phyloP scores from a whole-genome alignment of 2,113 vertebrate genomes.

The Crocuta crocuta region DNA sequence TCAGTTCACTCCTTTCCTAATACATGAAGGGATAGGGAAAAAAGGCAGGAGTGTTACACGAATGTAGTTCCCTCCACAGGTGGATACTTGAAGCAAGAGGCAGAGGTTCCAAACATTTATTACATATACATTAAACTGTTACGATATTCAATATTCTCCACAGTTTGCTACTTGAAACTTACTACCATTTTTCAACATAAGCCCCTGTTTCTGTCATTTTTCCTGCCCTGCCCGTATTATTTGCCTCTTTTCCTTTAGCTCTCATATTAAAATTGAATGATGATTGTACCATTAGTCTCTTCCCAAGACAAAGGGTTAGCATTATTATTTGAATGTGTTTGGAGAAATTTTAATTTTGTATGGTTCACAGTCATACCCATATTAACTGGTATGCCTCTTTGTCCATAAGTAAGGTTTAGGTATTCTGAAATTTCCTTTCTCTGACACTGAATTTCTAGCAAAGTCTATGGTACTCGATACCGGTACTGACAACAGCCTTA shows the following conservation, averaged over 20 bases:
- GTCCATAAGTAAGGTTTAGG: neutral
- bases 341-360: neutral
- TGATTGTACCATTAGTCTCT: neutral
- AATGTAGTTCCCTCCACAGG: neutral
- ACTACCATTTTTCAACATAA: neutral
- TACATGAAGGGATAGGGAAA: neutral
- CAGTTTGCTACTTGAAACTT: neutral
- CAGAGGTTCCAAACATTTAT: neutral
- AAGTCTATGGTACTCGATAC: neutral
- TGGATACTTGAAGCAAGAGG: neutral
- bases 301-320: neutral
- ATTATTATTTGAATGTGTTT: slow-evolving; percentile 11
- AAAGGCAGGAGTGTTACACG: neutral
- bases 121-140: neutral
- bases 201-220: neutral
- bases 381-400: neutral
- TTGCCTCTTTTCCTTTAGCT: neutral
- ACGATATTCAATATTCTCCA: neutral
- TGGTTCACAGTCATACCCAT: neutral
- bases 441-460: slow-evolving; percentile 22
- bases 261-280: neutral
- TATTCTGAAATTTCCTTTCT: slow-evolving; percentile 16
- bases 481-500: neutral
- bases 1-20: neutral
- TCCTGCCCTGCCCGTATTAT: neutral